Percentiles rank a stretch among this genome's conserved stretches.
These are phyloP conservation scores for Schizothorax lantsangensis DNA, from an alignment of 2,797 vertebrate species.

Conservation along the genomic window DNA sequence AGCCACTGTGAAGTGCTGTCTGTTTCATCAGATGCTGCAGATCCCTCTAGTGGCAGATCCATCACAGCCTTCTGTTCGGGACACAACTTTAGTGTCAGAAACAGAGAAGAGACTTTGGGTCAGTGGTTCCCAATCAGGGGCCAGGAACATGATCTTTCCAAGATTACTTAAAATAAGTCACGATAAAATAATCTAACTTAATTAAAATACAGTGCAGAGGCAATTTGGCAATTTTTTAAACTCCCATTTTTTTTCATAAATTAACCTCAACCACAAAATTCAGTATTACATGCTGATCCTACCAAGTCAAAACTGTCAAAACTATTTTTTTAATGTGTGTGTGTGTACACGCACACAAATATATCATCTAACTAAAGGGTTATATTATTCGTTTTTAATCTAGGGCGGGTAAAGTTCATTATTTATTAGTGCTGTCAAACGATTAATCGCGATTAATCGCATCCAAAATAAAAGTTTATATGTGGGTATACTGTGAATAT, in stretches of 20 bases:
- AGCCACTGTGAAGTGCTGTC: neutral
- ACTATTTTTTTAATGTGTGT: too few species aligned
- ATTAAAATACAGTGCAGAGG: neutral
- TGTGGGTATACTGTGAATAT: too few species aligned
- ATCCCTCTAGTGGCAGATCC: constrained; percentile 37
- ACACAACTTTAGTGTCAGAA: neutral
- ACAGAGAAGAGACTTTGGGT: neutral
- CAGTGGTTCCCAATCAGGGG: neutral
- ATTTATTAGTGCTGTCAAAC: too few species aligned
- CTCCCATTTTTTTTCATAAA: too few species aligned
- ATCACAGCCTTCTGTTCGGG: neutral
- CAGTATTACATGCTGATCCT: too few species aligned
- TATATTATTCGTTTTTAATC: too few species aligned
- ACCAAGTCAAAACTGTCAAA: too few species aligned
- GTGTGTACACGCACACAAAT: neutral
- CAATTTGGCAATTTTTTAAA: too few species aligned
- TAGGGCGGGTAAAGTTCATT: too few species aligned
- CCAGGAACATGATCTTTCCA: neutral
- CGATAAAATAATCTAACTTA: neutral
- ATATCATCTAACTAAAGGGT: neutral
- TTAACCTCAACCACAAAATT: neutral
- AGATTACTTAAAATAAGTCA: neutral
- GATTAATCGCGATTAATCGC: too few species aligned
- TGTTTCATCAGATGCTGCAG: neutral
- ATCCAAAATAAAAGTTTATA: too few species aligned